Evolutionary conservation across 2,113 vertebrate species (phyloP).

Genomic region (Galemys pyrenaicus): DNA sequence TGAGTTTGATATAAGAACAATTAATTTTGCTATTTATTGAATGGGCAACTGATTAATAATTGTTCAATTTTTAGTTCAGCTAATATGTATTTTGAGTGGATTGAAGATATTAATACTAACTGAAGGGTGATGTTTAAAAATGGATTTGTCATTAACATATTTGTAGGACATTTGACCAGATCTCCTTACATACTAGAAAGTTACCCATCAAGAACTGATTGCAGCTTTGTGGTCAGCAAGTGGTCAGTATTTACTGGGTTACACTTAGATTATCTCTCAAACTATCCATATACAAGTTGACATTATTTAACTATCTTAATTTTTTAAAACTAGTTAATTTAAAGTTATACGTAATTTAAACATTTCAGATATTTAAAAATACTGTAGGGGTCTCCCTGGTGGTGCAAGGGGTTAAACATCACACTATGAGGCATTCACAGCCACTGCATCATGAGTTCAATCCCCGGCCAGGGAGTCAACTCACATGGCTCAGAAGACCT

Average conservation of each 20-base stretch:
- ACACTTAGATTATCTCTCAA: slow-evolving; percentile 17
- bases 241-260: background rate
- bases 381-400: too few relatives aligned
- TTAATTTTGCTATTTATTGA: background rate
- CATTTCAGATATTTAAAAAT: background rate
- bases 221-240: background rate
- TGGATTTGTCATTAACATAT: background rate
- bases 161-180: background rate
- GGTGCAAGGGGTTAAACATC: too few relatives aligned
- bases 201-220: background rate
- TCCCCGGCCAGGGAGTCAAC: too few relatives aligned
- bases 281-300: background rate
- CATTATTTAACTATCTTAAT: background rate
- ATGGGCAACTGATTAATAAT: background rate
- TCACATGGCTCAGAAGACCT: too few relatives aligned
- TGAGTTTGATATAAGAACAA: background rate
- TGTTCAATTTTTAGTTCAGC: background rate
- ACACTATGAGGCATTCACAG: too few relatives aligned
- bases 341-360: background rate
- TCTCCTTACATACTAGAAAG: background rate
- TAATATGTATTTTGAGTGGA: background rate
- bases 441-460: too few relatives aligned
- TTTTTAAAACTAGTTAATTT: background rate
- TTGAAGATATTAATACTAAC: background rate
- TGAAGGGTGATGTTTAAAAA: background rate